Base-by-base conservation (phyloP, 2,797 vertebrate species). In the Oreonectes daqikongensis region DNA sequence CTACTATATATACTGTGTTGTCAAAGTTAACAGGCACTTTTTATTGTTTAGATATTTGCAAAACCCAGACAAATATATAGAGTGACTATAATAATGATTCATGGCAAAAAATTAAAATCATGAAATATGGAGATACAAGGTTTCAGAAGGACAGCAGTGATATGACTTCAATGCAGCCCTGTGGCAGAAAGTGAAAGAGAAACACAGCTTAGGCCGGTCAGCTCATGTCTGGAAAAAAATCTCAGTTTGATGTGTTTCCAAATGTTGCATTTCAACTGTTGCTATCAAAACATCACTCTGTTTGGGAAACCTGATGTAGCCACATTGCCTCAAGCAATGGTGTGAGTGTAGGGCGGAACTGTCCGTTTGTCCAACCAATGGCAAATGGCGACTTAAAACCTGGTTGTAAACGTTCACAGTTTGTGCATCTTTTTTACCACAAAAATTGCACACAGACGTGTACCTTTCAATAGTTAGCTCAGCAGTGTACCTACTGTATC, bases 91-190 rank as follows among this genome's bases (percentile, higher is more conserved):
- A n/a, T n/a, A n/a, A n/a, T n/a, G n/a, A n/a, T n/a, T n/a, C n/a
- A n/a, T n/a, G n/a, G n/a, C n/a, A n/a, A n/a, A n/a, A n/a, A n/a
- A n/a, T n/a, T n/a, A n/a, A n/a, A n/a, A n/a, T n/a, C n/a, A n/a
- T n/a, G n/a, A n/a, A n/a, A n/a, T 81, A 78, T 81, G 71, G 64
- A 32, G 6, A 32, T 32, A 32, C 32, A 32, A 32, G 6, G 32
- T n/a, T n/a, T n/a, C n/a, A n/a, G n/a, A n/a, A n/a, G n/a, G n/a
- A n/a, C n/a, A n/a, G n/a, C n/a, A n/a, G n/a, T n/a, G n/a, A n/a
- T n/a, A 35, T 35, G 32, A 35, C 26, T 17, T 50, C 57, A 53
- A n/a, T 44, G 53, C 32, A 46, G 66, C 52, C 73, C 63, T 63
- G 52, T 44, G 70, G 77, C 59, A 35, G 66, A 59, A 15, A 6